Conservation (phyloP, 1,140 invertebrate species). For the Cotesia chilonis region DNA sequence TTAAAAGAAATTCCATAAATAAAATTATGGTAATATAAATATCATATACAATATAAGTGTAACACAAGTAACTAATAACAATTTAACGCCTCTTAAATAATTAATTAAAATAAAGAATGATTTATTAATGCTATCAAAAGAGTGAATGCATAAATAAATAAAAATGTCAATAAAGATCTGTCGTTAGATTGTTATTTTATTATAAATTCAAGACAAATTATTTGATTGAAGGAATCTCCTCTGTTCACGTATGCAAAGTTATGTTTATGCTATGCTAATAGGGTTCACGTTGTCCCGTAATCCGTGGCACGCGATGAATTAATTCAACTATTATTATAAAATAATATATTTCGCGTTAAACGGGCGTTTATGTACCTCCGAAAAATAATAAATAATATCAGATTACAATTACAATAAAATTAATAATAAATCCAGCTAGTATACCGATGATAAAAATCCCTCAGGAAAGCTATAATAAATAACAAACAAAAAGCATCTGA, state of each 20-base stretch:
- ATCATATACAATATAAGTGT: too few relatives aligned
- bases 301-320: conserved; percentile 34
- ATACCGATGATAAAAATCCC: too few relatives aligned
- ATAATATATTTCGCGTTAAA: conserved; percentile 11
- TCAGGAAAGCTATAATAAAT: too few relatives aligned
- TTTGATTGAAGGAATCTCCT: conserved; percentile 23
- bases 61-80: too few relatives aligned
- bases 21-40: too few relatives aligned
- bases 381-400: conserved; percentile 7
- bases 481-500: too few relatives aligned
- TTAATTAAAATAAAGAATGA: neutral
- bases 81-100: neutral
- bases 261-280: conserved; percentile 34
- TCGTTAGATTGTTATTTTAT: neutral
- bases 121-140: neutral
- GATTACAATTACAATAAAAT: too few relatives aligned
- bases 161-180: too few relatives aligned
- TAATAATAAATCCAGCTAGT: too few relatives aligned
- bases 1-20: too few relatives aligned
- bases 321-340: conserved; percentile 14
- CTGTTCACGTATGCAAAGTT: conserved; percentile 35
- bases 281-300: conserved; percentile 27
- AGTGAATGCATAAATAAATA: neutral
- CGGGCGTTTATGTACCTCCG: neutral
- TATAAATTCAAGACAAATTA: conserved; percentile 27